phyloP scores from a whole-genome alignment of 2,113 vertebrate species.

The Elephas maximus region DNA sequence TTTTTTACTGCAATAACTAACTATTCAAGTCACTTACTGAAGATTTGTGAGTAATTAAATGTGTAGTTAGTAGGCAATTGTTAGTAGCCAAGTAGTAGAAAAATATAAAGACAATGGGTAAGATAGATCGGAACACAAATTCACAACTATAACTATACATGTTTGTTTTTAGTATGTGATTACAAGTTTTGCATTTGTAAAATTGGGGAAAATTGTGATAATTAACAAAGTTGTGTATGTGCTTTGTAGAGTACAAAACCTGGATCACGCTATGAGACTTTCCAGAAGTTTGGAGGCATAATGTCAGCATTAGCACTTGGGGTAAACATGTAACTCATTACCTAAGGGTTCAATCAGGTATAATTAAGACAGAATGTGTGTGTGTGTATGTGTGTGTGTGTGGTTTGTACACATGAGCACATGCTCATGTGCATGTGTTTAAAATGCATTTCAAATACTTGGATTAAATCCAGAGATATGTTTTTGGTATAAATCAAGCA shows the following conservation, averaged over 20 bases:
- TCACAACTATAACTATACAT: neutral
- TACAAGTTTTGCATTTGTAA: neutral
- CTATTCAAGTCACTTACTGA: neutral
- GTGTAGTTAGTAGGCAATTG: neutral
- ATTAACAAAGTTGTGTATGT: neutral
- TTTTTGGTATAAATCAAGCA: neutral
- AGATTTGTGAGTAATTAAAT: neutral
- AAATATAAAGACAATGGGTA: neutral
- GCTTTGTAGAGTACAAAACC: neutral
- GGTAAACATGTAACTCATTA: neutral
- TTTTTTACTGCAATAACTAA: neutral
- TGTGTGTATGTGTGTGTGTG: neutral
- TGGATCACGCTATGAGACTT: neutral
- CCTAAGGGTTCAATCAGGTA: neutral
- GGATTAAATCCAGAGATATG: neutral
- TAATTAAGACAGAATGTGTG: neutral
- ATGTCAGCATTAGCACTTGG: neutral
- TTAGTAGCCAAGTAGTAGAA: neutral
- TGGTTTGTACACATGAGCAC: too few species aligned
- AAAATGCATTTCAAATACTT: slow-evolving; percentile 21
- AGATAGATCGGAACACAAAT: neutral
- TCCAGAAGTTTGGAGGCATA: neutral
- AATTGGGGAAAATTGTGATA: neutral
- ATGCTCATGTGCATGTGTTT: neutral
- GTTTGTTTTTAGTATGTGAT: neutral